Base-by-base conservation (phyloP, 2,888 invertebrate genomes). In the Tribolium freemani region DNA sequence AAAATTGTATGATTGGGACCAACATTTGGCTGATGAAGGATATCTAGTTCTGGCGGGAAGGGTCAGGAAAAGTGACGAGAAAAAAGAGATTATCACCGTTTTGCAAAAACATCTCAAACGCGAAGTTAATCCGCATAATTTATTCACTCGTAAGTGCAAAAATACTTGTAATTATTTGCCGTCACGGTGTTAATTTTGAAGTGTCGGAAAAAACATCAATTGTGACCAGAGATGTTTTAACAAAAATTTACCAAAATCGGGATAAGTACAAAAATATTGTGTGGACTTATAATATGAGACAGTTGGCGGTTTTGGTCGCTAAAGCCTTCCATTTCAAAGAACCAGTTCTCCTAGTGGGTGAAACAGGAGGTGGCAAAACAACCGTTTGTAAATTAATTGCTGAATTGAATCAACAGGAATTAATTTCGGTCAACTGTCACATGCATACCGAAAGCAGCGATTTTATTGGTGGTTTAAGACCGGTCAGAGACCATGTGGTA, bases 401-500 rank as follows among this genome's bases (percentile, higher is more conserved):
- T 3, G 89, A 91, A 26, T 88, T 94, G 63, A 90, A 89, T 73
- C 86, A 88, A 0, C 91, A 91, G 64, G 87, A 91, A 64, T 88
- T 99, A 45, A 89, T 93, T 66, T 92, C 95, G 45, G 92, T 99
- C 1, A 99, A 99, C 87, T 99, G 99, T 87, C 99, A 99, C 83
- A 96, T 99, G 94, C 96, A 99, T 83, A 97, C 98, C 0, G 99
- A 99, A 87, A 96, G 98, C 77, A 94, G 98, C 0, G 99, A 99
- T 86, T 99, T 99, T 84, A 88, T 99, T 11, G 99, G 99, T 46
- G 96, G 98, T 11, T 88, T 99, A 5, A 88, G 99, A 76, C 99
- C 99, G 0, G 94, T 96, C 5, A 87, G 97, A 68, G 85, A 86
- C 69, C 89, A 90, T 74, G 9, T 44, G 54, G 64, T 56, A 69